Base-by-base conservation (phyloP, 2,797 vertebrate genomes). In the Podarcis siculus region DNA sequence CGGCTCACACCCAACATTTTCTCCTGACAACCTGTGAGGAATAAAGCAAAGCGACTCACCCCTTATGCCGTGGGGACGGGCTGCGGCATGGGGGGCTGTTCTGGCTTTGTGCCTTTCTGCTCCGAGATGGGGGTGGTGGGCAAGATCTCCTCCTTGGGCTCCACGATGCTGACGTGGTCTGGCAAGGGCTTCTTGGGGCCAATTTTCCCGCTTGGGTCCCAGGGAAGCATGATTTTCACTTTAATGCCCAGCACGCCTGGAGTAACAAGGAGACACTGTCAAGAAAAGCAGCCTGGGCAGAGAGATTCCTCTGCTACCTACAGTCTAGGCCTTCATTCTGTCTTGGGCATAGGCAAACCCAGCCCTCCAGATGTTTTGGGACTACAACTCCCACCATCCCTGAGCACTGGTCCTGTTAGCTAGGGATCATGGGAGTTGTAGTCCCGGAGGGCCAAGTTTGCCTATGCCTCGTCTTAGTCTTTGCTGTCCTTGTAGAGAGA, bases 141-240 rank as follows among this genome's bases (percentile, higher is more conserved):
- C 91, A 99, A 95, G 79, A 96, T 97, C 97, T 99, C 99, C 39
- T 99, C 99, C 95, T 99, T 99, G 91, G 99, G 99, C 95, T 99
- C 99, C 96, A 99, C 98, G 0, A 99, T 99, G 98, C 99, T 97
- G 95, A 99, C 99, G 0, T 99, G 99, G 94, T 99, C 99, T 35
- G 99, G 99, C 82, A 99, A 97, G 89, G 99, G 99, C 97, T 99
- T 99, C 97, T 99, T 99, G 94, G 99, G 99, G 83, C 98, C 99
- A 3, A 99, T 99, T 96, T 99, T 99, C 82, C 99, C 99, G 81
- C 98, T 99, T 81, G 99, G 98, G 91, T 99, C 99, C 98, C 99
- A 99, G 32, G 99, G 99, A 89, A 99, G 96, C 98, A 99, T 99
- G 96, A 99, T 99, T 97, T 99, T 99, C 84, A 99, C 99, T 97